Conservation (phyloP, 2,113 vertebrate species). For the Salminus brasiliensis region DNA sequence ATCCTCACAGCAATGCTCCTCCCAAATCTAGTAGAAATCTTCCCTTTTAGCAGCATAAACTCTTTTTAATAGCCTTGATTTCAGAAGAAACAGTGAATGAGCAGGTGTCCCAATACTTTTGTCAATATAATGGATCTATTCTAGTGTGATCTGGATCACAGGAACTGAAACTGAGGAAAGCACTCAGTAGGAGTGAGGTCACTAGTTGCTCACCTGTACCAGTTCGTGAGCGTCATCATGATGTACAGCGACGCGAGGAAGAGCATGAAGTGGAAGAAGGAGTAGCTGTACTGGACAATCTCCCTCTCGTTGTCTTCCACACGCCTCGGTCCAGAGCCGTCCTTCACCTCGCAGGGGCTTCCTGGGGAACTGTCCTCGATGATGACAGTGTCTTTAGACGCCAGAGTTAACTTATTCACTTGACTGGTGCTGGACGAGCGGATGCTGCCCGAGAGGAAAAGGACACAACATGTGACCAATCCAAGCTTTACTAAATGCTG, state of each 20-base stretch:
- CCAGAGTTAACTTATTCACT: conserved; percentile 90
- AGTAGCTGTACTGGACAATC: conserved; percentile 89
- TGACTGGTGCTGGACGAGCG: conserved; percentile 91
- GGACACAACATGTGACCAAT: too few species aligned
- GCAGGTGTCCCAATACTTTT: too few species aligned
- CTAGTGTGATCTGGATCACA: too few species aligned
- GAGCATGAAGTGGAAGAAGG: conserved; percentile 91
- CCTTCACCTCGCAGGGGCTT: conserved; percentile 53
- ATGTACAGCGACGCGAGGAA: conserved; percentile 92
- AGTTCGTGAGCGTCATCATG: conserved; percentile 97
- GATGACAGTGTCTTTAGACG: conserved; percentile 80
- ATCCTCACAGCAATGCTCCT: too few species aligned
- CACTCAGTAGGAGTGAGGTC: too few species aligned
- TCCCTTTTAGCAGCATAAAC: too few species aligned
- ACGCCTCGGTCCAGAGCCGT: conserved; percentile 70
- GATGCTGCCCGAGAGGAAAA: conserved; percentile 75
- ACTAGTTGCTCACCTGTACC: conserved; percentile 95
- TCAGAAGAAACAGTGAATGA: too few species aligned
- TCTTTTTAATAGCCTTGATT: too few species aligned
- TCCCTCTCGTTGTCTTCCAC: conserved; percentile 88
- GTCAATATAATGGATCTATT: too few species aligned
- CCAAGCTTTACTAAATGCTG: too few species aligned
- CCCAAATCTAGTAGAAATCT: too few species aligned
- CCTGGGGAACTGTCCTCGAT: conserved; percentile 72
- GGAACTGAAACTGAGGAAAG: too few species aligned